A percentile compares a stretch with the other conserved stretches of the same genome.
These are phyloP conservation scores for Vireo griseus DNA, from an alignment of 2,797 vertebrate genomes.

Conservation along the genomic window DNA sequence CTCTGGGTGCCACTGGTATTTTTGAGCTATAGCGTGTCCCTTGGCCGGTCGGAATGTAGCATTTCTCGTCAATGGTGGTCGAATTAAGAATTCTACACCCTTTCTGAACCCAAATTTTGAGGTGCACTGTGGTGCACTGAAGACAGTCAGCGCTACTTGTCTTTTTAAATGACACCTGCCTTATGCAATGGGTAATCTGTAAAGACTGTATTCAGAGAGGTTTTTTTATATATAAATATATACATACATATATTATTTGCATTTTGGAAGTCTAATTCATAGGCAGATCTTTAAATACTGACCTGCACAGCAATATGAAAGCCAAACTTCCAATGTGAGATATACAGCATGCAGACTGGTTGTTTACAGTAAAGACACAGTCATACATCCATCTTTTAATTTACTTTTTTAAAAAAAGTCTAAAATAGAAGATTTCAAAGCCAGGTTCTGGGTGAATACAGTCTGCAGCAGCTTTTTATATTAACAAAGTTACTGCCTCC, in stretches of 20 bases:
- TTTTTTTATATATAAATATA: conserved; percentile 61
- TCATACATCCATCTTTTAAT: conserved; percentile 51
- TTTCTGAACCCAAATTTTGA: conserved; percentile 28
- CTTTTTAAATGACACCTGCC: conserved; percentile 71
- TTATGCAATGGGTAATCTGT: conserved; percentile 64
- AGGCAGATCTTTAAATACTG: conserved; percentile 72
- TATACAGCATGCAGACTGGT: conserved; percentile 69
- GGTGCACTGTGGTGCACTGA: conserved; percentile 8
- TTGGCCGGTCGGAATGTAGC: conserved; percentile 37
- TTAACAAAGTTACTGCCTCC: conserved; percentile 77
- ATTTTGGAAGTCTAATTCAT: conserved; percentile 74
- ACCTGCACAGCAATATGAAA: conserved; percentile 76
- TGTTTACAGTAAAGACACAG: conserved; percentile 60
- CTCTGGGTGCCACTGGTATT: conserved; percentile 24
- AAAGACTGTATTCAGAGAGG: conserved; percentile 61
- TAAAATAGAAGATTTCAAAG: conserved; percentile 52
- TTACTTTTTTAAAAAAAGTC: background rate
- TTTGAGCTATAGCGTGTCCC: conserved; percentile 25
- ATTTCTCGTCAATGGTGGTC: conserved; percentile 1
- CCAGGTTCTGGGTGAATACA: conserved; percentile 64
- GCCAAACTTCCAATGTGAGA: conserved; percentile 58
- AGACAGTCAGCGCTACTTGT: conserved; percentile 58
- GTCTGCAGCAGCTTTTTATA: conserved; percentile 76
- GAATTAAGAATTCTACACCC: background rate
- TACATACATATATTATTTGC: conserved; percentile 67